A percentile compares a stretch with the other conserved stretches of the same genome.
phyloP scores from a whole-genome alignment of 2,113 vertebrate genomes.

The Heterocephalus glaber region DNA sequence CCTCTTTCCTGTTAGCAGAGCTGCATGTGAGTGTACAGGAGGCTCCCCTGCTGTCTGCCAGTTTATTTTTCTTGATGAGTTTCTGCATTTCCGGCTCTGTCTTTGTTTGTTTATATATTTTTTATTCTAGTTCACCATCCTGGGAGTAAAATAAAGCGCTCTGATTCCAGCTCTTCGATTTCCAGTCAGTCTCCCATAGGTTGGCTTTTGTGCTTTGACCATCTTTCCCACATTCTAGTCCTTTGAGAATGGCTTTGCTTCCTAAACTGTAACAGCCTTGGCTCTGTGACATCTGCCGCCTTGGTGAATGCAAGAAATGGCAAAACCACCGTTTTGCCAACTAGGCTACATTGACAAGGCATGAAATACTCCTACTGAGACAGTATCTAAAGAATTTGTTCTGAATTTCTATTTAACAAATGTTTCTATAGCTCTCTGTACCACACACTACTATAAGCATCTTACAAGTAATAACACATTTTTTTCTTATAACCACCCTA shows the following conservation, averaged over 20 bases:
- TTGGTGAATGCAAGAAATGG: constrained; percentile 60
- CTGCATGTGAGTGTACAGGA: constrained; percentile 50
- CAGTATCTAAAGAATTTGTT: background rate
- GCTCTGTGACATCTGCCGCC: constrained; percentile 59
- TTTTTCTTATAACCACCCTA: background rate
- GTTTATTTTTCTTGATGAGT: constrained; percentile 71
- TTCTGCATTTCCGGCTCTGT: constrained; percentile 73
- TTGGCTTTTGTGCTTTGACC: constrained; percentile 82
- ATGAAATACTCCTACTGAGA: constrained; percentile 29
- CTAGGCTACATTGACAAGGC: background rate
- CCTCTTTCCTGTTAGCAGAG: background rate
- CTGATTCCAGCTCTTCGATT: constrained; percentile 95
- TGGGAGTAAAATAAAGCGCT: constrained; percentile 95
- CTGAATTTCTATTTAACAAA: constrained; percentile 44
- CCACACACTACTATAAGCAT: background rate
- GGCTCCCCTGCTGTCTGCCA: constrained; percentile 6
- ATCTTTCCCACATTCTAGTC: background rate
- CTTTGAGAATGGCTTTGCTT: constrained; percentile 82
- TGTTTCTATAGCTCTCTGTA: background rate
- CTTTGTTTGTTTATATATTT: constrained; percentile 83
- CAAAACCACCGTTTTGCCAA: constrained; percentile 36
- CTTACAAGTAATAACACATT: constrained; percentile 29
- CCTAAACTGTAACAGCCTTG: constrained; percentile 47
- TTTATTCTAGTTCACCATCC: constrained; percentile 94
- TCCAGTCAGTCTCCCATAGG: constrained; percentile 94